These are phyloP conservation scores for Lonchura striata DNA, from an alignment of 2,113 vertebrate species.

Conservation along the genomic window DNA sequence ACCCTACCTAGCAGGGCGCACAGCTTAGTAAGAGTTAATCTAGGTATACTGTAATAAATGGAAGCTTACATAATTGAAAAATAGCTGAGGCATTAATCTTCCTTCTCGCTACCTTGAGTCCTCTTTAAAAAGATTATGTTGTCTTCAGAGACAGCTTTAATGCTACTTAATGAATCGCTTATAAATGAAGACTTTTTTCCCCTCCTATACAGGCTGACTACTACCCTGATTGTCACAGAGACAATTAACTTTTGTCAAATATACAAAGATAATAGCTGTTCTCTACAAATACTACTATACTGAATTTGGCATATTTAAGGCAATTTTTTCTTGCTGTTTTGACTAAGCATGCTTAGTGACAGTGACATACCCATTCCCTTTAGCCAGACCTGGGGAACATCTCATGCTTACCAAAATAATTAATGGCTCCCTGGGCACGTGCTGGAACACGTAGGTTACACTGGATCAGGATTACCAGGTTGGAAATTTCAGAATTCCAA, in stretches of 20 bases:
- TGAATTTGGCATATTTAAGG: not conserved
- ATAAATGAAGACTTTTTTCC: not conserved
- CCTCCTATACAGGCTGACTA: not conserved
- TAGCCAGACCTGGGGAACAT: not conserved
- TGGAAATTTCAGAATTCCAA: not conserved
- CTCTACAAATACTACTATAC: not conserved
- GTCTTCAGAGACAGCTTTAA: constrained; percentile 63
- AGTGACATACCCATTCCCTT: not conserved
- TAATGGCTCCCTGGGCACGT: not conserved
- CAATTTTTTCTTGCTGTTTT: not conserved
- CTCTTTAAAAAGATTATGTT: constrained; percentile 65
- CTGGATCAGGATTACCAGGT: not conserved
- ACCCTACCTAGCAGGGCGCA: not conserved
- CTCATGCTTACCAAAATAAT: not conserved
- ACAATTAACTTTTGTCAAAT: constrained; percentile 49
- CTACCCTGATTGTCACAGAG: constrained; percentile 28
- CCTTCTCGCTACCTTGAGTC: constrained; percentile 19
- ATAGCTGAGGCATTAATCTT: constrained; percentile 55
- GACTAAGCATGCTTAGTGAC: not conserved
- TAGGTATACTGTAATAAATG: constrained; percentile 6
- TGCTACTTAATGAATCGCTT: constrained; percentile 60
- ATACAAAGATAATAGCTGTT: constrained; percentile 22
- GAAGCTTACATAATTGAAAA: constrained; percentile 52
- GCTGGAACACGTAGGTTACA: not conserved
- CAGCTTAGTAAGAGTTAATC: not conserved